Evolutionary conservation across 37 sponge, comb jelly and placozoan genomes (phyloP).

Genomic region (Amphimedon queenslandica): DNA sequence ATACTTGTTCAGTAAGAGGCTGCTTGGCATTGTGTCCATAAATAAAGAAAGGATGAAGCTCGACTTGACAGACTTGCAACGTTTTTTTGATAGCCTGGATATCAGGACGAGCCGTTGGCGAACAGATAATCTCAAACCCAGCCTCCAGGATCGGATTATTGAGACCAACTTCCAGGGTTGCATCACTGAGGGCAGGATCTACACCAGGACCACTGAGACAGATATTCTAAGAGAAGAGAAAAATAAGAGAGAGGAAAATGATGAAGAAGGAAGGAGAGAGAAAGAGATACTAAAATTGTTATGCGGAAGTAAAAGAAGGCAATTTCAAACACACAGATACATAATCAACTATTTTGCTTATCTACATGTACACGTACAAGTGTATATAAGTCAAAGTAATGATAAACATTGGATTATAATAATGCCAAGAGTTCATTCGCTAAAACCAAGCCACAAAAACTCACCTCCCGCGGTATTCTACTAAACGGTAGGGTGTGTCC

Average conservation of each 20-base stretch:
- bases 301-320: too few relatives aligned
- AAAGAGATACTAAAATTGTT: too few relatives aligned
- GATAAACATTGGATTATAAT: too few relatives aligned
- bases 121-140: conserved; percentile 75
- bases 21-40: conserved; percentile 61
- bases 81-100: conserved; percentile 34
- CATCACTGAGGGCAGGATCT: conserved; percentile 21
- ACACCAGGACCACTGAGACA: background rate
- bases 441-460: too few relatives aligned
- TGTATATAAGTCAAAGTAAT: too few relatives aligned
- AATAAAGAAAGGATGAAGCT: conserved; percentile 78
- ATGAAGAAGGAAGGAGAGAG: too few relatives aligned
- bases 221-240: background rate
- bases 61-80: conserved; percentile 72
- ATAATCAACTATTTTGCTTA: too few relatives aligned
- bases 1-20: conserved; percentile 63
- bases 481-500: conserved; percentile 15
- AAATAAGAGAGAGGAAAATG: too few relatives aligned
- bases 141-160: conserved; percentile 72
- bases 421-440: too few relatives aligned
- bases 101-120: conserved; percentile 28
- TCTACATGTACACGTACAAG: too few relatives aligned
- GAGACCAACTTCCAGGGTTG: conserved; percentile 72
- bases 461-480: conserved; percentile 47
- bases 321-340: too few relatives aligned